These are phyloP conservation scores for Laspeyria flexula DNA, from an alignment of 2,888 invertebrate species.

Conservation along the genomic window DNA sequence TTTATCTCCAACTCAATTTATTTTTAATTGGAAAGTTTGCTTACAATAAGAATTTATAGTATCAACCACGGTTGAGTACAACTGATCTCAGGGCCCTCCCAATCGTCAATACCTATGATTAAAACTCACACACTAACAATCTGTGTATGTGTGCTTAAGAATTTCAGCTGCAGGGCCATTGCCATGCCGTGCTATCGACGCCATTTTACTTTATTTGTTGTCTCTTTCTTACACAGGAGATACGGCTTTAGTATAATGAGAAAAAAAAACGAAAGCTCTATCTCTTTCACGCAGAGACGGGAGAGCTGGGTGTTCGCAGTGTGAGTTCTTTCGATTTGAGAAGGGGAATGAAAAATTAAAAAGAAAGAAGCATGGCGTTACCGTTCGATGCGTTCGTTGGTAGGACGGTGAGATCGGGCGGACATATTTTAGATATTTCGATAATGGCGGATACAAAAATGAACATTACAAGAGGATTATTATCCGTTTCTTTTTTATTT, in stretches of 20 bases:
- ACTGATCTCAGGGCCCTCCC: constrained; percentile 63
- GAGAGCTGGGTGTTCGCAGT: constrained; percentile 60
- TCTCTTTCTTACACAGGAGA: constrained; percentile 58
- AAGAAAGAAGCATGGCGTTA: constrained; percentile 64
- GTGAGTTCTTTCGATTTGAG: constrained; percentile 73
- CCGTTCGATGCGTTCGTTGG: constrained; percentile 48
- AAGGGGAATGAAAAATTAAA: constrained; percentile 77
- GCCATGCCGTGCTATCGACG: constrained; percentile 66
- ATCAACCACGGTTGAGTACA: constrained; percentile 51
- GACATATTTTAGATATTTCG: constrained; percentile 52
- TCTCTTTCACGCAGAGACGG: constrained; percentile 60
- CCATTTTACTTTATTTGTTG: constrained; percentile 74
- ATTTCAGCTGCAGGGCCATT: constrained; percentile 65
- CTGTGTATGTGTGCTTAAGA: constrained; percentile 68
- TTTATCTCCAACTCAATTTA: not conserved
- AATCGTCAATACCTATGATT: constrained; percentile 57
- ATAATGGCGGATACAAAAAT: constrained; percentile 51
- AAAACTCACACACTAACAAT: constrained; percentile 59
- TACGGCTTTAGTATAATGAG: constrained; percentile 45
- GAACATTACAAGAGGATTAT: constrained; percentile 14
- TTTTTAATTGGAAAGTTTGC: not conserved
- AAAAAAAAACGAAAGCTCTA: constrained; percentile 48
- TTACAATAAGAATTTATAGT: not conserved
- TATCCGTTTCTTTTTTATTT: constrained; percentile 13
- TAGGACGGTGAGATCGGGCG: constrained; percentile 47